Evolutionary conservation across 2,113 vertebrate genomes (phyloP), one percentile per base, ranked within the genome.

Genomic region (Aythya baeri): DNA sequence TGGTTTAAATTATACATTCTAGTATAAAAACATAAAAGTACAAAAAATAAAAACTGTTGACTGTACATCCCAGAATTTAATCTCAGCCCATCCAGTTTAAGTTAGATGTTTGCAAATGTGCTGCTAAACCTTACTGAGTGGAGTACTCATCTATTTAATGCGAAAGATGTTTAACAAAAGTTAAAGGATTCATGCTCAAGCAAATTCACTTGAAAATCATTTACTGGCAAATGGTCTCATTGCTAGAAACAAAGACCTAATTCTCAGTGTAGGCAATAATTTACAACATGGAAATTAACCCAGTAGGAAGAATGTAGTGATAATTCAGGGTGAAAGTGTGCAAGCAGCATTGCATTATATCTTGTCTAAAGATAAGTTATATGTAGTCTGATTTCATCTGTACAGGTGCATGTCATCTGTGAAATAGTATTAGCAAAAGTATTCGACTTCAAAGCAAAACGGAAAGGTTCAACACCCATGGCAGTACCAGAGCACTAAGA

Each of bases 361-460:
- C 83, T 82, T 84, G 49, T 82, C 83, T 86, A 79, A 88, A 86
- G 93, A 91, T 91, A 94, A 96, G 90, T 91, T 94, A 59, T 88
- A 66, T 70, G 43, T 12, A 54, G 29, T 29, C 52, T 88, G 94
- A 93, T 96, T 96, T 75, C 88, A 96, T 96, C 79, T 0, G 73
- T 50, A 29, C 68, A 94, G 88, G 76, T 93, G 29, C 62, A n/a
- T 95, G 89, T 86, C 93, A 88, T 88, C 85, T 94, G 90, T 93
- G 90, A 90, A 91, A 93, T 74, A 68, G 73, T 62, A 44, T 79
- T 92, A 96, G 81, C 86, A 83, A 43, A 94, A 83, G 83, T 75
- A 88, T 94, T 92, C 68, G 88, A 54, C 88, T 86, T 81, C 6
- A 62, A 43, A 57, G 61, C 31, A 65, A 59, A 86, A 63, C 15